These are phyloP conservation scores for Anisognathus igniventris DNA, from an alignment of 2,797 vertebrate genomes.

Conservation along the genomic window DNA sequence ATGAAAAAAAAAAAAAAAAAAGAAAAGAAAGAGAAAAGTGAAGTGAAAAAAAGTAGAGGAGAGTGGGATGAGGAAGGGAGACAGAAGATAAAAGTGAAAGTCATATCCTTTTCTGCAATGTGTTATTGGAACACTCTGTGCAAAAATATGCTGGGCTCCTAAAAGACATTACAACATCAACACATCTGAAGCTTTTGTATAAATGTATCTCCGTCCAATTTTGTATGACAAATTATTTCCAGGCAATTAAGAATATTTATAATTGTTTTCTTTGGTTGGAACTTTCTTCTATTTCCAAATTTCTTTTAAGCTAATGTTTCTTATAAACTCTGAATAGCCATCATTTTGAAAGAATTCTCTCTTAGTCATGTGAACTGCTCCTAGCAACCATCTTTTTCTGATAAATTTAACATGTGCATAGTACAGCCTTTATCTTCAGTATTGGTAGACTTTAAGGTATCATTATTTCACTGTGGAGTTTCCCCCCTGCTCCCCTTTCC, in stretches of 20 bases:
- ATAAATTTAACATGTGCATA: conserved; percentile 51
- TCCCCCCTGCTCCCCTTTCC: neutral
- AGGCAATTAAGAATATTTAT: conserved; percentile 73
- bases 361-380: conserved; percentile 25
- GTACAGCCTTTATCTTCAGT: conserved; percentile 26
- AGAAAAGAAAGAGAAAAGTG: neutral
- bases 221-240: conserved; percentile 72
- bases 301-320: conserved; percentile 62
- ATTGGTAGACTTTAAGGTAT: conserved; percentile 21
- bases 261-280: conserved; percentile 67
- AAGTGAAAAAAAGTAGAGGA: neutral
- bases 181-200: conserved; percentile 30
- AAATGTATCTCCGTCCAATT: conserved; percentile 47
- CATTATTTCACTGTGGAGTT: conserved; percentile 21
- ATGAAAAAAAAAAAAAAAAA: too few species aligned
- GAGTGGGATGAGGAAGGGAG: neutral
- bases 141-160: conserved; percentile 23
- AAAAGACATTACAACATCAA: conserved; percentile 22
- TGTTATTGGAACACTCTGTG: conserved; percentile 8
- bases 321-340: conserved; percentile 31
- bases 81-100: conserved; percentile 43
- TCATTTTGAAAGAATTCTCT: conserved; percentile 65
- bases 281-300: conserved; percentile 63
- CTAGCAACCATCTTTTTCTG: conserved; percentile 28
- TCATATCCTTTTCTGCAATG: conserved; percentile 23